A percentile compares a stretch with the other conserved stretches of the same genome.
Evolutionary conservation across 2,888 invertebrate species (phyloP).

Genomic region (Machimus rusticus): DNA sequence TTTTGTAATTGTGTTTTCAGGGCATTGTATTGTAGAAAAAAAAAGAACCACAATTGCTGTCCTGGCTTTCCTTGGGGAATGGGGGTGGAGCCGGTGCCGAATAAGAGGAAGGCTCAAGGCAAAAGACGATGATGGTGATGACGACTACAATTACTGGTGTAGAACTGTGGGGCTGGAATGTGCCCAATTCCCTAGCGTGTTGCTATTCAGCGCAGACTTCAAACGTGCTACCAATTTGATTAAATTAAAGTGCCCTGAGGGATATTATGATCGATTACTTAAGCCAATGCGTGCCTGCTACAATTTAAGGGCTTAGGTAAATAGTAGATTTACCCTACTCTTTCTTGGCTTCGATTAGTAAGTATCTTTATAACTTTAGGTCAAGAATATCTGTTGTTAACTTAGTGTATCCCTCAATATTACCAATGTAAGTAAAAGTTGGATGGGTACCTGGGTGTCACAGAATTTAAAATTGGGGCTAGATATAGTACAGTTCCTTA

Average conservation of each 20-base stretch:
- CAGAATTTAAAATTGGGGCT: too few relatives aligned
- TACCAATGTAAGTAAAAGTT: too few relatives aligned
- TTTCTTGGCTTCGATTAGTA: neutral
- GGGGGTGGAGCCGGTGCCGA: neutral
- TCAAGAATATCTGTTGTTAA: neutral
- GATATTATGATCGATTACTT: neutral
- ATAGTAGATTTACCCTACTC: neutral
- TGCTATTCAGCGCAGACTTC: neutral
- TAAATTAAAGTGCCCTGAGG: neutral
- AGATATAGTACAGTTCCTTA: too few relatives aligned
- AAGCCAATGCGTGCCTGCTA: neutral
- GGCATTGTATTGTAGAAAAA: neutral
- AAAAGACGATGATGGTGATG: neutral
- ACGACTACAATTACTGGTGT: neutral
- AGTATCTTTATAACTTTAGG: neutral
- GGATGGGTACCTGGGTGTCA: too few relatives aligned
- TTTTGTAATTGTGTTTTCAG: neutral
- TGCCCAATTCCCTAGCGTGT: neutral
- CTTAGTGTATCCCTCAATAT: neutral
- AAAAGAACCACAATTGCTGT: neutral
- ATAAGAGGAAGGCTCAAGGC: neutral
- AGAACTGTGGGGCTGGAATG: neutral
- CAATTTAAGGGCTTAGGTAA: neutral
- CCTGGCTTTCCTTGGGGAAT: neutral
- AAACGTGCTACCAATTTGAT: neutral